phyloP scores from a whole-genome alignment of 1,140 invertebrate species.

The Dinothrombium tinctorium region DNA sequence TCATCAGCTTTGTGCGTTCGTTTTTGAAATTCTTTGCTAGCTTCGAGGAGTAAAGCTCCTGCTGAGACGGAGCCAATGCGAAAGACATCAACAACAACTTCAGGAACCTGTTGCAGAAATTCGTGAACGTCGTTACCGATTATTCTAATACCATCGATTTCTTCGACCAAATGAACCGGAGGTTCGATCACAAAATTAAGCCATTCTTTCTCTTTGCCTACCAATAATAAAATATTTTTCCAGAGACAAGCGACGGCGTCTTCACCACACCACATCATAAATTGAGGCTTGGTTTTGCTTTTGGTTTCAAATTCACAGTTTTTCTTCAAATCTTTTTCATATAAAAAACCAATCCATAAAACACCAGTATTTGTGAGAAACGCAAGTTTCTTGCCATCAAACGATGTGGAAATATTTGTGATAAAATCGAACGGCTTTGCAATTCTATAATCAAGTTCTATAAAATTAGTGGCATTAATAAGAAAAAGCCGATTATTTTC shows the following conservation, averaged over 20 bases:
- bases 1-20: slow-evolving; percentile 72
- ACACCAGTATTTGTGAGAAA: slow-evolving; percentile 59
- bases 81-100: slow-evolving; percentile 67
- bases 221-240: slow-evolving; percentile 46
- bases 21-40: slow-evolving; percentile 71
- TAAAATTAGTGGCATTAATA: slow-evolving; percentile 17
- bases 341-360: slow-evolving; percentile 62
- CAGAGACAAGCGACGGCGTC: slow-evolving; percentile 56
- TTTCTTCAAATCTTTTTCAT: slow-evolving; percentile 22
- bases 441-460: slow-evolving; percentile 12
- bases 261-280: slow-evolving; percentile 51
- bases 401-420: slow-evolving; percentile 43
- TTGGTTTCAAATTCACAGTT: slow-evolving; percentile 62
- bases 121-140: slow-evolving; percentile 57
- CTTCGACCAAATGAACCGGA: slow-evolving; percentile 49
- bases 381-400: slow-evolving; percentile 55
- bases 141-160: slow-evolving; percentile 72
- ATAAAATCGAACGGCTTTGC: too few relatives aligned
- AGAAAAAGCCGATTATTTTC: slow-evolving; percentile 15
- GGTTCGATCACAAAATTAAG: slow-evolving; percentile 44
- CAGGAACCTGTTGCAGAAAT: slow-evolving; percentile 41
- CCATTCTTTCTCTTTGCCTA: slow-evolving; percentile 49
- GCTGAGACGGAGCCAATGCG: slow-evolving; percentile 73
- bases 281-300: slow-evolving; percentile 41
- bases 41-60: slow-evolving; percentile 70